These are phyloP conservation scores for Ligdia adustata DNA, from an alignment of 2,888 invertebrate species.

Conservation along the genomic window DNA sequence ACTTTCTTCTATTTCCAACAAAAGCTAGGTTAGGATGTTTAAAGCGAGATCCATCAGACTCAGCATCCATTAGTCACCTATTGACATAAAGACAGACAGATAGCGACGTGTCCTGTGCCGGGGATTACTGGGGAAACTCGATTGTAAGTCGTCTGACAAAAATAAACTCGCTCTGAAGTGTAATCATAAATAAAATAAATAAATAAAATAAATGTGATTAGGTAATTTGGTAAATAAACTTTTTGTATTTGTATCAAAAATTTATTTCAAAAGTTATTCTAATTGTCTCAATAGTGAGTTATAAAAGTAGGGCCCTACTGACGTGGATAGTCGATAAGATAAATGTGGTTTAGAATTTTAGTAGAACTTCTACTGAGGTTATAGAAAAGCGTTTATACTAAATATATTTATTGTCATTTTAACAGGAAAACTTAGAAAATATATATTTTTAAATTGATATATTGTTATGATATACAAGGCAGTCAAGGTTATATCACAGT, in stretches of 20 bases:
- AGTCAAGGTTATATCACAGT: too few species aligned
- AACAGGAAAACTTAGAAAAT: too few species aligned
- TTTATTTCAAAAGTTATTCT: too few species aligned
- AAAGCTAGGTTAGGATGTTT: conserved; percentile 21
- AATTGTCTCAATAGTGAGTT: conserved; percentile 34
- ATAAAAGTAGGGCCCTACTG: conserved; percentile 41
- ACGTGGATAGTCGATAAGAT: conserved; percentile 62
- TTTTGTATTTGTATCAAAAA: too few species aligned
- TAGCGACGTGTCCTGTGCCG: conserved; percentile 57
- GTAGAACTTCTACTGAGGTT: conserved; percentile 59
- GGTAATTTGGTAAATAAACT: too few species aligned
- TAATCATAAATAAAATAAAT: neutral
- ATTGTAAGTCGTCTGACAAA: too few species aligned
- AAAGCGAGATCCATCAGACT: conserved; percentile 49
- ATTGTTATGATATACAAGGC: too few species aligned
- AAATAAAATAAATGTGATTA: too few species aligned
- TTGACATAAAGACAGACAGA: conserved; percentile 73
- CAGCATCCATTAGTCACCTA: conserved; percentile 71
- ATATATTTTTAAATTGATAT: too few species aligned
- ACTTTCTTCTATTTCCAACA: conserved; percentile 2
- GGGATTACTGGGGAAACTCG: conserved; percentile 38
- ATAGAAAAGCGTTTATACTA: conserved; percentile 43
- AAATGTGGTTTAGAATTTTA: conserved; percentile 69
- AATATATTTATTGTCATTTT: neutral
- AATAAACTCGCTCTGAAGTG: neutral